These are phyloP conservation scores for Climacteris rufus DNA, from an alignment of 2,113 vertebrate species.

Conservation along the genomic window DNA sequence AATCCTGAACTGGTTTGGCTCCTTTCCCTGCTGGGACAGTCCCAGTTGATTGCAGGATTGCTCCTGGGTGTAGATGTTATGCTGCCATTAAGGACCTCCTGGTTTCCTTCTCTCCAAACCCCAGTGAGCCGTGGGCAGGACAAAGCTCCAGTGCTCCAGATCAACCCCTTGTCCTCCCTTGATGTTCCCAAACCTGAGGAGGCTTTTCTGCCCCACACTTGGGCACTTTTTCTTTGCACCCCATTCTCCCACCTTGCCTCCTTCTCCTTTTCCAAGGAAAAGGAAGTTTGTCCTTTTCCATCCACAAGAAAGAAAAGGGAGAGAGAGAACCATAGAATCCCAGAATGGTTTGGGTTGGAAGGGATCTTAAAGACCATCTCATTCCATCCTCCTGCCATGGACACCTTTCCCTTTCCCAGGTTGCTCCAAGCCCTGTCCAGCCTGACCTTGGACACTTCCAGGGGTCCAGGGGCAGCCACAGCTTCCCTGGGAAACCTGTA, in stretches of 20 bases:
- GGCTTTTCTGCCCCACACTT: neutral
- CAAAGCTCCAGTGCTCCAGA: neutral
- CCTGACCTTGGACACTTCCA: neutral
- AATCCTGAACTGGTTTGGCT: neutral
- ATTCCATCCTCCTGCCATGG: accelerated
- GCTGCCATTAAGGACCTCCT: neutral
- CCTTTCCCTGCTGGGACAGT: neutral
- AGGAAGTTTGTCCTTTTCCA: no score
- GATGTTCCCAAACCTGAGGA: neutral
- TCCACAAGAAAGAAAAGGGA: neutral
- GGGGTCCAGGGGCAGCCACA: neutral
- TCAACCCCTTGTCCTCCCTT: neutral
- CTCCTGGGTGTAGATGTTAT: neutral
- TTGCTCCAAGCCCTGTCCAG: accelerated
- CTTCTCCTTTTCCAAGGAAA: neutral
- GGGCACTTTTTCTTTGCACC: neutral
- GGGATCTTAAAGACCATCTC: accelerated
- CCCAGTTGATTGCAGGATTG: neutral
- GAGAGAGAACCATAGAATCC: neutral
- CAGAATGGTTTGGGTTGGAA: neutral
- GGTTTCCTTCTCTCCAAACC: neutral
- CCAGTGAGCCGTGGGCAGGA: accelerated
- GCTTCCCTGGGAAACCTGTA: neutral
- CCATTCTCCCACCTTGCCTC: neutral
- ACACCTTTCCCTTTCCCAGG: accelerated